Evolutionary conservation across 2,888 invertebrate genomes (phyloP), one percentile per base, ranked within the genome.

Genomic region (Stegophylla sp.): DNA sequence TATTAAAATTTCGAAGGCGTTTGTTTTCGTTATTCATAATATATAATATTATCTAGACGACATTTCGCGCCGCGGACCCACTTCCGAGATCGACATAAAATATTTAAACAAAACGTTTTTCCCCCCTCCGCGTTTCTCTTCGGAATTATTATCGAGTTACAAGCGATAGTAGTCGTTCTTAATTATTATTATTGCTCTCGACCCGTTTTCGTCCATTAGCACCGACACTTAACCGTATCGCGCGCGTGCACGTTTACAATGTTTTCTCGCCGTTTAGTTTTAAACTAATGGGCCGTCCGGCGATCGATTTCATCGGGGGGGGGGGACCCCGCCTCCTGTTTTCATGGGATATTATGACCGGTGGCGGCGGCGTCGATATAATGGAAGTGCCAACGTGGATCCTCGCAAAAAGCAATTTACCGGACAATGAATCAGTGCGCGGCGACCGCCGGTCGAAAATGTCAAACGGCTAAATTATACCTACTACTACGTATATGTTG

Each of bases 181-280:
- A n/a, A n/a, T n/a, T n/a, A n/a, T n/a, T n/a, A n/a, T n/a, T n/a
- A n/a, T n/a, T 45, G 66, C 13, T 23, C 28, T 41, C 41, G 9
- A 34, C 9, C 53, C 71, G 15, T 41, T 34, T 56, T 34, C 34
- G 71, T 71, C 53, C 53, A 71, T 71, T 71, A 71, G 41, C 53
- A 56, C 71, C 53, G 20, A 41, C 71, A 20, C 34, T 56, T 3
- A 13, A 71, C 53, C 53, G 20, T n/a, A n/a, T n/a, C n/a, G n/a
- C n/a, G n/a, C n/a, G n/a, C n/a, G n/a, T n/a, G n/a, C n/a, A n/a
- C 53, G 71, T 71, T 71, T 53, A 71, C 72, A 26, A 43, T 53
- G 69, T 69, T 69, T 48, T 69, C n/a, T n/a, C 51, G 34, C 12
- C 56, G 43, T 56, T 56, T 56, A 23, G 41, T 41, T 43, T 59